A percentile compares a stretch with the other conserved stretches of the same genome.
These are phyloP conservation scores for Hirundo rustica DNA, from an alignment of 2,797 vertebrate genomes.

Conservation along the genomic window DNA sequence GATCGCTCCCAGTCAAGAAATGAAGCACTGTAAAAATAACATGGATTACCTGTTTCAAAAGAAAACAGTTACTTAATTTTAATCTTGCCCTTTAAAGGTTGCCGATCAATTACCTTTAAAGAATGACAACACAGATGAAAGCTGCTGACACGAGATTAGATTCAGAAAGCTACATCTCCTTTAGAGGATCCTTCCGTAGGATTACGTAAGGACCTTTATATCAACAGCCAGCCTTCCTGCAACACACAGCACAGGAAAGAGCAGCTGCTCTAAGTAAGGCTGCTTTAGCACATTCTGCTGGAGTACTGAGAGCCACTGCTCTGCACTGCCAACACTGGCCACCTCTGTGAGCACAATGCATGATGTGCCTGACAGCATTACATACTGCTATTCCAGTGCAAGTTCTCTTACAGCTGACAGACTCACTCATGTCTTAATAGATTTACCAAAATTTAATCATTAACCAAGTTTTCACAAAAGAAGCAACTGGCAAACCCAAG, in stretches of 20 bases:
- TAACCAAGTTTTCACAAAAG: neutral
- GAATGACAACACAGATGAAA: neutral
- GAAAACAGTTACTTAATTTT: neutral
- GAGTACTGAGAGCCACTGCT: neutral
- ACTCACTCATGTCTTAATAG: neutral
- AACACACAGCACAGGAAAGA: neutral
- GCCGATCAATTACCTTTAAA: neutral
- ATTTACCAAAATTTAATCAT: neutral
- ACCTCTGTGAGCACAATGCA: neutral
- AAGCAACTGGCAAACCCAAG: neutral
- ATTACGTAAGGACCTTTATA: neutral
- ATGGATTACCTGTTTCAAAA: constrained; percentile 80
- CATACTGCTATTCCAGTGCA: neutral
- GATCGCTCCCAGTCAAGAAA: constrained; percentile 85
- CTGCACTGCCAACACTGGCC: neutral
- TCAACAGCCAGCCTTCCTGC: neutral
- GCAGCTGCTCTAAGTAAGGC: neutral
- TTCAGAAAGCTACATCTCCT: neutral
- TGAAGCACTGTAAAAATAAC: constrained; percentile 82
- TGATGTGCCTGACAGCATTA: accelerated
- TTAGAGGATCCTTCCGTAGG: neutral
- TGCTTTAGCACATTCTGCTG: neutral
- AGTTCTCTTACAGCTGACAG: neutral
- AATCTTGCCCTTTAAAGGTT: neutral
- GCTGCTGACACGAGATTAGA: neutral